Conservation (phyloP, 1,140 invertebrate species). For the Drosophila simulans region DNA sequence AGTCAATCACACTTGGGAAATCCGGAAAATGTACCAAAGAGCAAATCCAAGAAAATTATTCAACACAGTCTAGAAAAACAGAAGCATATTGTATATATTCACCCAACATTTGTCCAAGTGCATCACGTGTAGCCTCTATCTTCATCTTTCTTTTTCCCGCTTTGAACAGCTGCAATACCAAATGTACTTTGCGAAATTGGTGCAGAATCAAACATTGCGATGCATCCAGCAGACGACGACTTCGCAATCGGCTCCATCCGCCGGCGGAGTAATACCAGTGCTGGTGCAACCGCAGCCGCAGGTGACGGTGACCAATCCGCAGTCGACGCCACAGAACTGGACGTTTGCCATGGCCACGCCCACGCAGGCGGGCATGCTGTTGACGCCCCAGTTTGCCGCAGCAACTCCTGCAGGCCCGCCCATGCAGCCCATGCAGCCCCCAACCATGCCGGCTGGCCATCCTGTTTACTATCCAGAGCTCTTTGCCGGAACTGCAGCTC, state of each 20-base stretch:
- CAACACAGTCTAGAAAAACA: not conserved
- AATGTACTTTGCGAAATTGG: slow-evolving; percentile 83
- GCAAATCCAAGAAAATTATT: too few species aligned
- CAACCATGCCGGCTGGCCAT: slow-evolving; percentile 6
- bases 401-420: slow-evolving; percentile 3
- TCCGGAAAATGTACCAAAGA: not conserved
- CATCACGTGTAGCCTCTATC: not conserved
- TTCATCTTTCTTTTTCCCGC: not conserved
- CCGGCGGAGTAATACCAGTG: slow-evolving; percentile 44
- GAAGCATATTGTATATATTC: not conserved
- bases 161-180: slow-evolving; percentile 74
- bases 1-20: not conserved
- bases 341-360: slow-evolving; percentile 73
- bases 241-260: slow-evolving; percentile 11
- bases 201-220: slow-evolving; percentile 74
- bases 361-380: slow-evolving; percentile 65
- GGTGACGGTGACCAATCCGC: slow-evolving; percentile 31
- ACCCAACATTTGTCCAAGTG: not conserved
- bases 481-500: slow-evolving; percentile 36
- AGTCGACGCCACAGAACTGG: slow-evolving; percentile 56
- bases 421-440: not conserved
- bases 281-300: slow-evolving; percentile 57
- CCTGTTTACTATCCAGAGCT: slow-evolving; percentile 53
- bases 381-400: slow-evolving; percentile 61
- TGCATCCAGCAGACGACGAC: slow-evolving; percentile 67